Evolutionary conservation across 1,140 invertebrate genomes (phyloP).

Genomic region (Bombus pyrosoma): DNA sequence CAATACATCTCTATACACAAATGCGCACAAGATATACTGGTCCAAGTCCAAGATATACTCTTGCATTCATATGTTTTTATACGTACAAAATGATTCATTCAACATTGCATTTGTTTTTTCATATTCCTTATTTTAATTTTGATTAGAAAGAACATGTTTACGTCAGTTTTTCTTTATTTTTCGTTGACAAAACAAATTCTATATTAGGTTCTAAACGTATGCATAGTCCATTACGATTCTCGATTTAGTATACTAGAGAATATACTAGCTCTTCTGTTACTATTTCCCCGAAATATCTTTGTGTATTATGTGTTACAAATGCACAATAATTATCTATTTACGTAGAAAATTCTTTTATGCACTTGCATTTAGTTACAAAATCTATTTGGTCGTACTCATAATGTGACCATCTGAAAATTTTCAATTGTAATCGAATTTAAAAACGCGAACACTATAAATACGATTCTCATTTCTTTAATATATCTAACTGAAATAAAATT

Average conservation of each 20-base stretch:
- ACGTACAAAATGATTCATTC: slow-evolving; percentile 55
- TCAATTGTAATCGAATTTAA: neutral
- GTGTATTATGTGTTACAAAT: slow-evolving; percentile 17
- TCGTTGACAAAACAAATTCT: slow-evolving; percentile 9
- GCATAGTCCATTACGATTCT: neutral
- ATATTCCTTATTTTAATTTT: slow-evolving; percentile 46
- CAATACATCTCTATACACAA: slow-evolving; percentile 56
- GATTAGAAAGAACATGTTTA: slow-evolving; percentile 39
- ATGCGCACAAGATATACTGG: slow-evolving; percentile 47
- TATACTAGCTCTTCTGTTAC: neutral
- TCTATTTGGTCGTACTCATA: slow-evolving; percentile 26
- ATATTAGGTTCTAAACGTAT: neutral
- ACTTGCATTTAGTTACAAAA: slow-evolving; percentile 41
- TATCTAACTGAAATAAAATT: slow-evolving; percentile 56
- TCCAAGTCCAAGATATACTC: slow-evolving; percentile 37
- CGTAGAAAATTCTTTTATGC: slow-evolving; percentile 48
- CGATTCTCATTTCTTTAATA: slow-evolving; percentile 35
- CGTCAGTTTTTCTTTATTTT: neutral
- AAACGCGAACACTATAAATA: slow-evolving; percentile 36
- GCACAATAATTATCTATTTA: slow-evolving; percentile 16
- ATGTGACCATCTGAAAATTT: slow-evolving; percentile 36
- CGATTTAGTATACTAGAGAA: slow-evolving; percentile 12
- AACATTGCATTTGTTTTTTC: slow-evolving; percentile 4
- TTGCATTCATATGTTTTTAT: slow-evolving; percentile 39
- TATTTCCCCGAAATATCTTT: slow-evolving; percentile 20